Evolutionary conservation across 2,113 vertebrate species (phyloP), one percentile per base, ranked within the genome.

Genomic region (Ceratotherium simum): DNA sequence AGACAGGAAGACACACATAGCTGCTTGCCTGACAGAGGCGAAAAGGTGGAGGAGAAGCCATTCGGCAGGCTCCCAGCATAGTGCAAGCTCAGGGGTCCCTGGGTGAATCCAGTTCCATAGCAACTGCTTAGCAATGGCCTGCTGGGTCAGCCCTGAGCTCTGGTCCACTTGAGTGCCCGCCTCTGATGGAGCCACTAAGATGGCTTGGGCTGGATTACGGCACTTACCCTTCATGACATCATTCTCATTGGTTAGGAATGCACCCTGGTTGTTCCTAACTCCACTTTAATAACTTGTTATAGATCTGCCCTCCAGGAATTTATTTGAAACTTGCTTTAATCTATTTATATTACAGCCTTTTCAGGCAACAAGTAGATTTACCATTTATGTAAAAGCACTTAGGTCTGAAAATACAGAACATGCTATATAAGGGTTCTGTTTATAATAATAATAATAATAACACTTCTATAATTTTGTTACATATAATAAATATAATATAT

Each of bases 281-380:
- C 92, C 67, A 51, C 62, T 91, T 51, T 91, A 78, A 94, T 86
- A 83, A 85, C 46, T 69, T 73, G 64, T 73, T 92, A 46, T 29
- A 76, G 70, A 91, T 58, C 60, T 97, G 48, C 81, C 79, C 85
- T 96, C 93, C 85, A 96, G 93, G 88, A 97, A 95, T 93, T 87
- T 92, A 69, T 88, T 27, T 84, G 80, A 81, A 85, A 85, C 16
- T 87, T 76, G 90, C 33, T 81, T 90, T 89, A 76, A 94, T 76
- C 90, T 95, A 85, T 80, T 97, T 97, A 58, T 75, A 78, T 91
- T 73, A n/a, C 18, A 92, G 58, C 2, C 27, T 93, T 89, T 92
- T 93, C 82, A 93, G 56, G n/a, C 56, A 64, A 54, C 8, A 36
- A 85, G 60, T 84, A 75, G 25, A 70, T 78, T 92, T 56, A 60